phyloP scores from a whole-genome alignment of 2,888 invertebrate species.

The Xanthorhoe designata region DNA sequence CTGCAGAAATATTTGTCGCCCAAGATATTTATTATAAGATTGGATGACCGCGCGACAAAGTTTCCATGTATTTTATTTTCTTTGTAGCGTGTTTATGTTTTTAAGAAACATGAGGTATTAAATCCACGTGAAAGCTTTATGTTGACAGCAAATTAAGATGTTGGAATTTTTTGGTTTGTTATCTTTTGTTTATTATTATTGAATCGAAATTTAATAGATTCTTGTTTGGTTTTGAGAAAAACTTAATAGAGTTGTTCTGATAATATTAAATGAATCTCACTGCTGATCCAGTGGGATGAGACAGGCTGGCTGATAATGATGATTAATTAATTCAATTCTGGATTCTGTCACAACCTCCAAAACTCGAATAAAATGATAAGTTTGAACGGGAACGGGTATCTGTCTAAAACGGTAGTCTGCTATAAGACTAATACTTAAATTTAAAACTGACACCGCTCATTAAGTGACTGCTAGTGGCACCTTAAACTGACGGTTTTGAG shows the following conservation, averaged over 20 bases:
- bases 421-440: no score
- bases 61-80: conserved; percentile 35
- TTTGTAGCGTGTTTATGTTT: conserved; percentile 34
- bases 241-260: neutral
- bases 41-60: conserved; percentile 42
- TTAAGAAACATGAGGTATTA: conserved; percentile 14
- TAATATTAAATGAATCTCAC: no score
- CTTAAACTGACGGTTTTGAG: no score
- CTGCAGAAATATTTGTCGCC: conserved; percentile 57
- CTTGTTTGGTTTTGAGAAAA: neutral
- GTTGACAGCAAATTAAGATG: conserved; percentile 3
- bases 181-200: neutral
- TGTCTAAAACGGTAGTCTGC: no score
- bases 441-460: no score
- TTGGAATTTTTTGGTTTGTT: conserved; percentile 1
- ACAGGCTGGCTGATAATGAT: no score
- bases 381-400: no score
- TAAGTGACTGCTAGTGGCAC: no score
- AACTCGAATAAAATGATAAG: no score
- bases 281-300: no score
- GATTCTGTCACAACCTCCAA: no score
- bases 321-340: no score
- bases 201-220: neutral
- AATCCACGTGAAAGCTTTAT: conserved; percentile 3
- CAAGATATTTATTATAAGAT: conserved; percentile 45